A percentile compares a stretch with the other conserved stretches of the same genome.
Conservation (phyloP, 2,113 vertebrate species). For the Tenebrosternarchus preto region DNA sequence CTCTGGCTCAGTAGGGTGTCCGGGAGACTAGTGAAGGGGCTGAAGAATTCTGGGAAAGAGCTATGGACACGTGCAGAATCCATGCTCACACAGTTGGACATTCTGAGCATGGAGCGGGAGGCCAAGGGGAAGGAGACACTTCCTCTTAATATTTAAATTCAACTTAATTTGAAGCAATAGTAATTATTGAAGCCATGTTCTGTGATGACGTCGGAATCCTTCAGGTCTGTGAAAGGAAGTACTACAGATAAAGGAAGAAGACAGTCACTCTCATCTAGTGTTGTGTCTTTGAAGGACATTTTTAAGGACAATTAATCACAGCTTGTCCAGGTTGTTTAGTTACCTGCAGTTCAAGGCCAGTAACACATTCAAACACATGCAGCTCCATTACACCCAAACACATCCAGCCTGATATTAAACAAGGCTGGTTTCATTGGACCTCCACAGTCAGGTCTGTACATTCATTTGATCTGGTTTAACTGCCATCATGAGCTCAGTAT, state of each 20-base stretch:
- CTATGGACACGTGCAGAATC: background rate
- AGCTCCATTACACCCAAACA: background rate
- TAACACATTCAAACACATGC: background rate
- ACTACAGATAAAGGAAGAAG: conserved; percentile 16
- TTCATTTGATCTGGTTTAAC: too few species aligned
- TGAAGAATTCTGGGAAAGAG: background rate
- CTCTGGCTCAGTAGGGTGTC: conserved; percentile 39
- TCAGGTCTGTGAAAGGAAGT: too few species aligned
- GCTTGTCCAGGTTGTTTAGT: background rate
- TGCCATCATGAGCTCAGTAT: too few species aligned
- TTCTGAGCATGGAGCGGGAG: conserved; percentile 20
- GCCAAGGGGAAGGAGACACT: conserved; percentile 21
- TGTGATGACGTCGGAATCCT: background rate
- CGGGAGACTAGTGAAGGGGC: conserved; percentile 25
- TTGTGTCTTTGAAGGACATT: background rate
- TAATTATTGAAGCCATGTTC: background rate
- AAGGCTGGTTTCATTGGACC: background rate
- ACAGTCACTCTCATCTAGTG: background rate
- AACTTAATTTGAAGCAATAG: background rate
- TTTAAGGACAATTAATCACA: background rate
- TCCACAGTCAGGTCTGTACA: background rate
- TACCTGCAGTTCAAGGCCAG: background rate
- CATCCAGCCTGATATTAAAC: background rate
- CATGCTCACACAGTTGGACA: conserved; percentile 18
- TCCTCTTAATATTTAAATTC: background rate